Evolutionary conservation across 2,113 vertebrate genomes (phyloP).

Genomic region (Eulacestoma nigropectus): DNA sequence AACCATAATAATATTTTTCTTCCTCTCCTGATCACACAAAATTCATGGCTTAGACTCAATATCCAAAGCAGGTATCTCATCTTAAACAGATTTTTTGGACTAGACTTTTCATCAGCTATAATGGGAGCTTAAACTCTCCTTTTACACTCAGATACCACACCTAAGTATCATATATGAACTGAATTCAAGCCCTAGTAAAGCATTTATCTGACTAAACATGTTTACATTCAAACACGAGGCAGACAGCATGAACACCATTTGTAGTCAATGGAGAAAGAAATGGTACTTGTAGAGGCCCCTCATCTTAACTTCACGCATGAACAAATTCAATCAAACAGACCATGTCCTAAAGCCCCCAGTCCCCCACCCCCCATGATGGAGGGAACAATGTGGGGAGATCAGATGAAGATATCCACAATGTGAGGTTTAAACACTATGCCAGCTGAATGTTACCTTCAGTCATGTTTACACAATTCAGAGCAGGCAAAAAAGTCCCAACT

Average conservation of each 20-base stretch:
- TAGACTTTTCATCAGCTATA: neutral
- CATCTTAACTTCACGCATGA: neutral
- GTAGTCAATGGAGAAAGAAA: neutral
- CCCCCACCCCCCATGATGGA: fast-evolving
- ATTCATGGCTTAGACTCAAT: neutral
- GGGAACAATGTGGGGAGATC: neutral
- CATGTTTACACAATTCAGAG: neutral
- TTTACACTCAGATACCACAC: neutral
- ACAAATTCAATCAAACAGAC: neutral
- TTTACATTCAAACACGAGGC: neutral
- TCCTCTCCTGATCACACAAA: neutral
- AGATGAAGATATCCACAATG: neutral
- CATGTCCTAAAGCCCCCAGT: neutral
- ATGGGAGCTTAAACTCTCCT: neutral
- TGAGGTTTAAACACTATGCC: neutral
- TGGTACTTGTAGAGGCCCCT: neutral
- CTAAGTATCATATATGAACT: neutral
- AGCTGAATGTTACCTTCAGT: neutral
- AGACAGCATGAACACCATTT: neutral
- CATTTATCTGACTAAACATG: neutral
- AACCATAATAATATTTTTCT: neutral
- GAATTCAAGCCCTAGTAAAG: neutral
- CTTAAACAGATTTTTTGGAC: neutral
- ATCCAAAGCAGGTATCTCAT: neutral
- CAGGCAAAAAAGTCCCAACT: neutral